Evolutionary conservation across 2,888 invertebrate species (phyloP).

Genomic region (Digitonthophagus gazella): DNA sequence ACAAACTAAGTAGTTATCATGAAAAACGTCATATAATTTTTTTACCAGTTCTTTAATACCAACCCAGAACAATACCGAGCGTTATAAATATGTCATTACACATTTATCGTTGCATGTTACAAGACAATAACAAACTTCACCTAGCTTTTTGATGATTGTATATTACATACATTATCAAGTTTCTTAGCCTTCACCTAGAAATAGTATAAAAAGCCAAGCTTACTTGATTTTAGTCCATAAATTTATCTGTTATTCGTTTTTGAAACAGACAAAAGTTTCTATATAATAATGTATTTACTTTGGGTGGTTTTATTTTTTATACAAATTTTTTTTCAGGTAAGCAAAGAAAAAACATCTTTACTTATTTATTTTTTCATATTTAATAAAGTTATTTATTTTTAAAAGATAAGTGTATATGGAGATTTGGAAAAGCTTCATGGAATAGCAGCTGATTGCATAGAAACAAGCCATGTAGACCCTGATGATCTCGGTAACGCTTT

Average conservation of each 20-base stretch:
- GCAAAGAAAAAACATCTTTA: too few relatives aligned
- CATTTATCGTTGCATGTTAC: not conserved
- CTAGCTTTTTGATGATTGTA: not conserved
- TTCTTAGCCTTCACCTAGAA: not conserved
- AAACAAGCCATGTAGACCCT: not conserved
- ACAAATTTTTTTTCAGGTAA: too few relatives aligned
- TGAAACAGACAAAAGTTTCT: not conserved
- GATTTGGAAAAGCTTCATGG: not conserved
- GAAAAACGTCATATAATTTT: not conserved
- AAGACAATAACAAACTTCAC: not conserved
- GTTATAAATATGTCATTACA: not conserved
- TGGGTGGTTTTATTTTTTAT: too few relatives aligned
- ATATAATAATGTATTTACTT: too few relatives aligned
- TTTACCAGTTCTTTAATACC: not conserved
- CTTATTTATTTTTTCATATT: not conserved
- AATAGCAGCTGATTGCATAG: not conserved
- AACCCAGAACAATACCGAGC: not conserved
- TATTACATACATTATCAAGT: not conserved
- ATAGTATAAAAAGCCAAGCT: not conserved
- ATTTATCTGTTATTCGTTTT: not conserved
- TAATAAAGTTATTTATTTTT: not conserved
- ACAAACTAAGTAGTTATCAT: too few relatives aligned
- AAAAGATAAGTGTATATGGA: not conserved
- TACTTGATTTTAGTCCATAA: not conserved
- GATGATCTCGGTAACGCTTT: not conserved